Base-by-base conservation (phyloP, 2,113 vertebrate genomes). In the Dipodomys merriami region DNA sequence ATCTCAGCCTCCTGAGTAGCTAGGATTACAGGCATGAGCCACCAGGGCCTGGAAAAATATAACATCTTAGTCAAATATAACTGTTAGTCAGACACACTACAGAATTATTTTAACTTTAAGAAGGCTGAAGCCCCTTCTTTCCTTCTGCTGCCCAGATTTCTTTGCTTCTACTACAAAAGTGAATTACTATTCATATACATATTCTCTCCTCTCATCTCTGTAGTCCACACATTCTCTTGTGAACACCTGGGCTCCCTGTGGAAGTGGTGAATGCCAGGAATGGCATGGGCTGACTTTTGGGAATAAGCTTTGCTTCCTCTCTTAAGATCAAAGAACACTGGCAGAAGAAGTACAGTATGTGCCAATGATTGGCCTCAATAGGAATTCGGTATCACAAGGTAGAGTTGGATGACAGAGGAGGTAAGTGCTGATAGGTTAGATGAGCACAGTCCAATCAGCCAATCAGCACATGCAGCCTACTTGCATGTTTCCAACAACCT, bases 21-120 rank as follows among this genome's bases (percentile, higher is more conserved):
- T 39, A 39, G 39, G 39, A 39, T 39, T 39, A 39, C 39, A 39
- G 39, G 39, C 39, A 39, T 39, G 39, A 39, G 39, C 39, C 39
- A 39, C 39, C 39, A 39, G 39, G 39, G 39, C 39, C 39, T 39
- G 39, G 39, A 39, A 23, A 77, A 18, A 74, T 25, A 44, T 23
- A 73, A 73, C 3, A 10, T 35, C 6, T 3, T 64, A 16, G 53
- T 57, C 53, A 57, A 57, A 57, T 57, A 25, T 64, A 25, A 64
- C 62, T 25, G 20, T 64, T 64, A 64, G 20, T 62, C 60, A 62
- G 62, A 64, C 23, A 64, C 62, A 23, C 23, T 64, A 64, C 22
- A 64, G 53, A 90, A 82, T 44, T 35, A n/a, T 88, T 91, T 57
- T 78, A 65, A 44, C 19, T 91, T 74, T 22, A 69, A 74, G 49